Base-by-base conservation (phyloP, 2,797 vertebrate species). In the Sphaeramia orbicularis region DNA sequence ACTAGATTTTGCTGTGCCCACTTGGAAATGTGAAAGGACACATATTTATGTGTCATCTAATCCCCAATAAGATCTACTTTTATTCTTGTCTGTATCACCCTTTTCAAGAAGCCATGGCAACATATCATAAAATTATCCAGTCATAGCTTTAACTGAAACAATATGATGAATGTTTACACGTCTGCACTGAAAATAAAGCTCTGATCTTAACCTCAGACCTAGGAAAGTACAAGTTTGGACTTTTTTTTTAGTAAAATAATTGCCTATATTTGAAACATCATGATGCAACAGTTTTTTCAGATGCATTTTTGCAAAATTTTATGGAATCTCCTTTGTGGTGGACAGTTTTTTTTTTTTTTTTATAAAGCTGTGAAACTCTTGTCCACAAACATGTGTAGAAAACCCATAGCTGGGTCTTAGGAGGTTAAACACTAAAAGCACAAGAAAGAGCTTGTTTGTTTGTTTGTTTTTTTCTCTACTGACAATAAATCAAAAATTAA, bases 31-130 rank as follows among this genome's bases (percentile, higher is more conserved):
- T 41, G 10, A 40, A n/a, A 48, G 24, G 24, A 18, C 5, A 36
- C 45, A 57, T 3, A 12, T 61, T 53, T 57, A 19, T 52, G 60
- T 18, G 57, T 19, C 63, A 60, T 64, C 13, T 15, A 13, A 40
- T 41, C 40, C 38, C 59, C 53, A 52, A 40, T 35, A 7, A 5
- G 10, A 47, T 35, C 37, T 10, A 4, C 32, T 35, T 35, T 59
- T 38, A 10, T 65, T 15, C n/a, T 44, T 71, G 38, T 40, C n/a
- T 18, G 4, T 38, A 40, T 73, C 21, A 69, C 49, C 16, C 47
- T 79, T 74, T 40, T 64, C 48, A 59, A 76, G 43, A 65, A 14
- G 35, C 7, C 32, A 8, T 35, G 1, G 4, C 32, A 32, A 35
- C 32, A 35, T 35, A 35, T 35, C 21, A 48, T 6, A 32, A 15